phyloP scores from a whole-genome alignment of 2,888 invertebrate species.

The Lordiphosa fenestrarum region DNA sequence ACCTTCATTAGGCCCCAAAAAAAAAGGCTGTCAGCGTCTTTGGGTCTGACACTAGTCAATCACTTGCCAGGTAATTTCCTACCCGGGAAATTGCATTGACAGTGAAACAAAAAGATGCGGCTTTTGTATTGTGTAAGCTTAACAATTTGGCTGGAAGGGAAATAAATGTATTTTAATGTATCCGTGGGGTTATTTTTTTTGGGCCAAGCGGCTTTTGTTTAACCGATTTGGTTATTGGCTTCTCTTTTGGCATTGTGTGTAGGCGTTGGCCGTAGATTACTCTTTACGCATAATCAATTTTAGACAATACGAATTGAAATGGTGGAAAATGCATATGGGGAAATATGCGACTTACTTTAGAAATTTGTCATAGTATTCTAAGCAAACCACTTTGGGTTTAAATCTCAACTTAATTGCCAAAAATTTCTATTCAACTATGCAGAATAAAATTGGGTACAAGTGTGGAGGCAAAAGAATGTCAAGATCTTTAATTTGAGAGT shows the following conservation, averaged over 20 bases:
- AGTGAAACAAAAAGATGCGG: slow-evolving; percentile 44
- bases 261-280: background rate
- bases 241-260: background rate
- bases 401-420: too few relatives aligned
- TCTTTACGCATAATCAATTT: slow-evolving; percentile 60
- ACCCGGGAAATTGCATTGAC: slow-evolving; percentile 53
- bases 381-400: too few relatives aligned
- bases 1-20: slow-evolving; percentile 59
- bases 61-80: slow-evolving; percentile 1
- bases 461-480: too few relatives aligned
- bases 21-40: slow-evolving; percentile 1
- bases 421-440: too few relatives aligned
- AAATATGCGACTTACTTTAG: too few relatives aligned
- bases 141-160: slow-evolving; percentile 14
- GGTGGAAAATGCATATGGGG: too few relatives aligned
- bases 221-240: background rate
- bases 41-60: slow-evolving; percentile 11
- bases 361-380: too few relatives aligned
- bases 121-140: slow-evolving; percentile 42
- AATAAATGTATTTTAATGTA: slow-evolving; percentile 33
- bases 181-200: too few relatives aligned
- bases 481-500: too few relatives aligned
- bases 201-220: too few relatives aligned
- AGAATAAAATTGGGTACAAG: too few relatives aligned
- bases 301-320: slow-evolving; percentile 19